Evolutionary conservation across 2,797 vertebrate species (phyloP).

Genomic region (Enteromius treurensis): DNA sequence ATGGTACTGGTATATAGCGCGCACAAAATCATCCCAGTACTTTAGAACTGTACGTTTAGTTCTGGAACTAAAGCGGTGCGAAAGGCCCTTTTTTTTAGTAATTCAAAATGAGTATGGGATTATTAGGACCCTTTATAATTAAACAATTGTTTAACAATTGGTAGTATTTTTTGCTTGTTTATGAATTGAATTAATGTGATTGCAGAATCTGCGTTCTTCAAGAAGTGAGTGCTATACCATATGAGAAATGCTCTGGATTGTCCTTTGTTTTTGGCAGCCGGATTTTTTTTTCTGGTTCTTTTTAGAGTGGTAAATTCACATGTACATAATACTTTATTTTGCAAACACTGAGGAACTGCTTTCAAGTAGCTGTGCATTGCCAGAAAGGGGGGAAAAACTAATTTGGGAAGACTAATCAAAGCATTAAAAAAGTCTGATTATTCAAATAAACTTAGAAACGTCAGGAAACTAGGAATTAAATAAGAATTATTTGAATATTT

Average conservation of each 20-base stretch:
- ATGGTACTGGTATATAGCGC: no score
- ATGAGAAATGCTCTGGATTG: neutral
- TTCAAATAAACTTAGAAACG: neutral
- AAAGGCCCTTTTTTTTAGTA: neutral
- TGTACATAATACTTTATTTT: neutral
- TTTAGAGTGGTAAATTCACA: neutral
- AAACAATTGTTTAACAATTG: neutral
- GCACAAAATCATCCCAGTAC: no score
- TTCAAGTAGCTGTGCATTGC: neutral
- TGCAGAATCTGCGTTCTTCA: slow-evolving; percentile 4
- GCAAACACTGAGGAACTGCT: neutral
- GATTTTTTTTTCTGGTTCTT: neutral
- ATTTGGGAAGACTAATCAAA: neutral
- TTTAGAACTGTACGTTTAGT: no score
- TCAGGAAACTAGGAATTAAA: neutral
- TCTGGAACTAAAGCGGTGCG: no score
- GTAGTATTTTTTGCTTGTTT: neutral
- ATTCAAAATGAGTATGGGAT: neutral
- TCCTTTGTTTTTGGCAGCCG: neutral
- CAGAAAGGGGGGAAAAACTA: neutral
- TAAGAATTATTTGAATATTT: neutral
- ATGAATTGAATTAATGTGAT: neutral
- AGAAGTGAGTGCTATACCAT: neutral
- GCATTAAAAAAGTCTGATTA: neutral
- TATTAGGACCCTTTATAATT: neutral